Conservation (phyloP, 2,113 vertebrate genomes). For the Nerophis lumbriciformis region DNA sequence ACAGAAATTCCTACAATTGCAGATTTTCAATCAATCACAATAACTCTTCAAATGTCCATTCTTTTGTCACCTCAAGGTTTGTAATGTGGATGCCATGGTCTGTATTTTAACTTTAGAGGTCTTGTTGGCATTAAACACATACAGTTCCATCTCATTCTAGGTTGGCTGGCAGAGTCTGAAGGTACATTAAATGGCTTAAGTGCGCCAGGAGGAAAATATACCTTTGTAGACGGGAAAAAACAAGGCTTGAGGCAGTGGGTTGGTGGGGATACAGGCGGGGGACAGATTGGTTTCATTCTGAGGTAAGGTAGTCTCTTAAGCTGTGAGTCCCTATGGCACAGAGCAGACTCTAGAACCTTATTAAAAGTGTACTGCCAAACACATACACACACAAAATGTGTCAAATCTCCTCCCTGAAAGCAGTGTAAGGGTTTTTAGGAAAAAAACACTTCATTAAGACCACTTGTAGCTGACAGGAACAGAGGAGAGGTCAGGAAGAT, state of each 20-base stretch:
- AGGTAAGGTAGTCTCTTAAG: slow-evolving; percentile 64
- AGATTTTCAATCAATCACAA: not conserved
- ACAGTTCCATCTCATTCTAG: slow-evolving; percentile 49
- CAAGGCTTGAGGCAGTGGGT: slow-evolving; percentile 36
- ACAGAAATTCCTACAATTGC: not conserved
- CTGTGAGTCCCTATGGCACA: slow-evolving; percentile 60
- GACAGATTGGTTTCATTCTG: slow-evolving; percentile 76
- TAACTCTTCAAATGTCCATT: not conserved
- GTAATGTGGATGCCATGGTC: slow-evolving; percentile 48
- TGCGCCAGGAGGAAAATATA: slow-evolving; percentile 62
- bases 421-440: not conserved
- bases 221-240: slow-evolving; percentile 67
- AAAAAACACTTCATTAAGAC: slow-evolving; percentile 12
- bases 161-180: slow-evolving; percentile 51
- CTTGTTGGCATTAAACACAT: slow-evolving; percentile 49
- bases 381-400: slow-evolving; percentile 34
- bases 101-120: slow-evolving; percentile 49
- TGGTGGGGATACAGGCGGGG: slow-evolving; percentile 59
- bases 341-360: slow-evolving; percentile 69
- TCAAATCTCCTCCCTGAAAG: not conserved
- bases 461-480: not conserved
- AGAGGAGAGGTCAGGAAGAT: slow-evolving; percentile 30
- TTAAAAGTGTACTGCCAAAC: slow-evolving; percentile 66
- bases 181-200: slow-evolving; percentile 53
- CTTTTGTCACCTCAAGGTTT: slow-evolving; percentile 26